These are phyloP conservation scores for Neoseiulus cucumeris DNA, from an alignment of 1,140 invertebrate species.

Conservation along the genomic window DNA sequence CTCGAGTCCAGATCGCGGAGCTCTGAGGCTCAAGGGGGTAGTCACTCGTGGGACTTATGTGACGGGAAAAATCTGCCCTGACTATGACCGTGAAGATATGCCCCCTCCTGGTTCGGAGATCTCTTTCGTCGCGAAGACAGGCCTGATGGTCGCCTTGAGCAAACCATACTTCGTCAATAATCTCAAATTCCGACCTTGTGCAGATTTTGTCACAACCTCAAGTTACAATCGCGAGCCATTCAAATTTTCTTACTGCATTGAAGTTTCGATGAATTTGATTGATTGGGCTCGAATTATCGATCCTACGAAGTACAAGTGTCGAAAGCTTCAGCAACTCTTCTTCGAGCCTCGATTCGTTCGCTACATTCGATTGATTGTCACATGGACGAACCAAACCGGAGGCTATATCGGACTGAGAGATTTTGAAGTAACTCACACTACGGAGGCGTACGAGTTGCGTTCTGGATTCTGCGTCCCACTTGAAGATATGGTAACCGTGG, in stretches of 20 bases:
- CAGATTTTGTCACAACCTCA: slow-evolving; percentile 66
- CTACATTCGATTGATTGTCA: slow-evolving; percentile 50
- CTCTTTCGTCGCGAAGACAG: slow-evolving; percentile 46
- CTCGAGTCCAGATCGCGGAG: slow-evolving; percentile 47
- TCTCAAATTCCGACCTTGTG: too few relatives aligned
- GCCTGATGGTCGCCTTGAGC: slow-evolving; percentile 61
- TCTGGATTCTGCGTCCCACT: slow-evolving; percentile 48
- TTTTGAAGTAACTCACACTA: too few relatives aligned
- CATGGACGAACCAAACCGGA: too few relatives aligned
- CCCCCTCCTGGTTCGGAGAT: slow-evolving; percentile 83
- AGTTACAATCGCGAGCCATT: slow-evolving; percentile 59
- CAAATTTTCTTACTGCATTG: slow-evolving; percentile 93
- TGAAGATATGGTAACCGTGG: slow-evolving; percentile 75
- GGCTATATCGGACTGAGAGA: too few relatives aligned
- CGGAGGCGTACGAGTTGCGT: slow-evolving; percentile 42
- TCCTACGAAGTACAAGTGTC: slow-evolving; percentile 69
- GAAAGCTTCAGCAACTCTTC: slow-evolving; percentile 87
- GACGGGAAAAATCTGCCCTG: slow-evolving; percentile 53
- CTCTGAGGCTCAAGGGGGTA: slow-evolving; percentile 57
- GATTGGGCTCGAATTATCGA: slow-evolving; percentile 84
- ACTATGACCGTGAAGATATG: too few relatives aligned
- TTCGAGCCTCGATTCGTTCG: slow-evolving; percentile 66
- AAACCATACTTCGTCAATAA: slow-evolving; percentile 70
- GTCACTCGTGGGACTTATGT: too few relatives aligned
- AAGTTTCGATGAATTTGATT: slow-evolving; percentile 85